phyloP scores from a whole-genome alignment of 2,888 invertebrate species.

The Dryomyza anilis region DNA sequence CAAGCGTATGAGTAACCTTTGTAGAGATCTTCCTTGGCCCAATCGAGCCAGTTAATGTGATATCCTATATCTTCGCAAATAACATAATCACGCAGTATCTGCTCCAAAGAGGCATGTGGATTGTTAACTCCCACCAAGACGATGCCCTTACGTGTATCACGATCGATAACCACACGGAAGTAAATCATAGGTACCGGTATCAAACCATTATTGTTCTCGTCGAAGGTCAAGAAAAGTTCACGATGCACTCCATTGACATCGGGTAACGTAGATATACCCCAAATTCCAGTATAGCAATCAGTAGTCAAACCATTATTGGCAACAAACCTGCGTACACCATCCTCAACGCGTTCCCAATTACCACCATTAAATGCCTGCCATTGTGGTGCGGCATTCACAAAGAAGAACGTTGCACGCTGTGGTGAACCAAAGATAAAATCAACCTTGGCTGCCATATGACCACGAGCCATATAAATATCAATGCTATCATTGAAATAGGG shows the following conservation, averaged over 20 bases:
- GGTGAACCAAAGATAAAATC: slow-evolving; percentile 64
- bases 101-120: slow-evolving; percentile 45
- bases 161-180: slow-evolving; percentile 66
- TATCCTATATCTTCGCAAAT: slow-evolving; percentile 47
- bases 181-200: slow-evolving; percentile 65
- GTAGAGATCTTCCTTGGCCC: slow-evolving; percentile 42
- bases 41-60: slow-evolving; percentile 45
- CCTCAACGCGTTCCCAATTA: slow-evolving; percentile 66
- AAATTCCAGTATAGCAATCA: slow-evolving; percentile 65
- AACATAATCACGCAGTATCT: slow-evolving; percentile 44
- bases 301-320: slow-evolving; percentile 49
- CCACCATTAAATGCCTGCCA: slow-evolving; percentile 67
- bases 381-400: slow-evolving; percentile 65
- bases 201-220: slow-evolving; percentile 49
- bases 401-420: slow-evolving; percentile 64
- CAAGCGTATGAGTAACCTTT: slow-evolving; percentile 51
- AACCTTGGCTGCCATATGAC: slow-evolving; percentile 64
- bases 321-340: slow-evolving; percentile 61
- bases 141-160: slow-evolving; percentile 58
- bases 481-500: slow-evolving; percentile 43
- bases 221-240: slow-evolving; percentile 55
- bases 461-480: slow-evolving; percentile 59
- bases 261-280: slow-evolving; percentile 63
- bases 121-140: slow-evolving; percentile 63
- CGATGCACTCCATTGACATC: slow-evolving; percentile 55